A percentile compares a stretch with the other conserved stretches of the same genome.
These are phyloP conservation scores for Thalpophila matura DNA, from an alignment of 2,888 invertebrate genomes.

Conservation along the genomic window DNA sequence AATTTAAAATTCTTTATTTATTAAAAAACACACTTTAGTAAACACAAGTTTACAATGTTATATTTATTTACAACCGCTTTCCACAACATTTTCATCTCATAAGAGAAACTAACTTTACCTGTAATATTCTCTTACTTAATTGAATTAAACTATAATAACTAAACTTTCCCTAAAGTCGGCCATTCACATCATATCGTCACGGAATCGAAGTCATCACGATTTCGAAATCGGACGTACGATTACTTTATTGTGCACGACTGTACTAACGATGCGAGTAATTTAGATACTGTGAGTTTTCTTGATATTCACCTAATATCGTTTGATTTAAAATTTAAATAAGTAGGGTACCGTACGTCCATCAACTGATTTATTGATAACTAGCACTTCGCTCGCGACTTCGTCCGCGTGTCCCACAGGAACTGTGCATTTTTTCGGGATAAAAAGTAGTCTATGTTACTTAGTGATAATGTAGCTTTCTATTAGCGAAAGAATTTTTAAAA, in stretches of 20 bases:
- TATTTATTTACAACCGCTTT: constrained; percentile 1
- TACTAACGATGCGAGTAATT: background rate
- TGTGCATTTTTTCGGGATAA: no score
- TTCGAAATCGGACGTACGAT: constrained; percentile 8
- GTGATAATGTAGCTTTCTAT: no score
- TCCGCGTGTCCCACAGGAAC: no score
- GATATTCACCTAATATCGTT: no score
- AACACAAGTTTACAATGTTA: background rate
- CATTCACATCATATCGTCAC: constrained; percentile 8
- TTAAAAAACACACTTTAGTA: background rate
- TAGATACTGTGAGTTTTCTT: background rate
- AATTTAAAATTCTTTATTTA: no score
- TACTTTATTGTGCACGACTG: background rate
- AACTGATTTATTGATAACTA: no score
- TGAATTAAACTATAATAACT: background rate
- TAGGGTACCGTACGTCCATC: no score
- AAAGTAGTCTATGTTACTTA: no score
- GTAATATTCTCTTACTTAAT: background rate
- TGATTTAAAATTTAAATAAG: no score
- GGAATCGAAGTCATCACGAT: constrained; percentile 9
- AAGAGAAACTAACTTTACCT: background rate
- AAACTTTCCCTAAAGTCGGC: constrained; percentile 37
- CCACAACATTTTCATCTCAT: background rate
- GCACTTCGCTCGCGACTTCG: no score
- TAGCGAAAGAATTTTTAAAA: no score